phyloP scores from a whole-genome alignment of 2,888 invertebrate species.

The Geophilus truncorum region DNA sequence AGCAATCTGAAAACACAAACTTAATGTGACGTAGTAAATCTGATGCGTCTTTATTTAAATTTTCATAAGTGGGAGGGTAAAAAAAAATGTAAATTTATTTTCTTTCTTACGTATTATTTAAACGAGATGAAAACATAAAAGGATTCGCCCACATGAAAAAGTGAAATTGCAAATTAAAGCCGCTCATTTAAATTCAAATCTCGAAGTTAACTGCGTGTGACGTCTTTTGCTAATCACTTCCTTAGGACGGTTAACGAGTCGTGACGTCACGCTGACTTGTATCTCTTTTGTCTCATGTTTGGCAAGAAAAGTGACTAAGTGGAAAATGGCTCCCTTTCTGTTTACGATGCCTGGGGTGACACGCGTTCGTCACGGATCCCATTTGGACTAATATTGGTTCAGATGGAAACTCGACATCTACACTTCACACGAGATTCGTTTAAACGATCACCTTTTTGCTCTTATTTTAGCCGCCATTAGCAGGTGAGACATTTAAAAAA shows the following conservation, averaged over 20 bases:
- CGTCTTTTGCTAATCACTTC: slow-evolving; percentile 16
- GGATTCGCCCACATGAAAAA: not conserved
- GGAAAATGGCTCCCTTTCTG: slow-evolving; percentile 15
- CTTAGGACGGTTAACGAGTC: slow-evolving; percentile 15
- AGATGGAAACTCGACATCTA: slow-evolving; percentile 1
- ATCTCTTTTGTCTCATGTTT: slow-evolving; percentile 20
- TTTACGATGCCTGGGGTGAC: slow-evolving; percentile 20
- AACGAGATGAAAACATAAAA: not conserved
- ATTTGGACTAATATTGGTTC: slow-evolving; percentile 16
- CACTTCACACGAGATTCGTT: not conserved
- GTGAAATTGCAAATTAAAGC: not conserved
- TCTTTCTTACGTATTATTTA: not conserved
- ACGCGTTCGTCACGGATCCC: slow-evolving; percentile 20
- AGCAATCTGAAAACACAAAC: not conserved
- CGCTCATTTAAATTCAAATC: slow-evolving; percentile 6
- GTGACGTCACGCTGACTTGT: slow-evolving; percentile 20
- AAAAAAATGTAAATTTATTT: too few relatives aligned
- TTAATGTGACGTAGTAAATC: too few relatives aligned
- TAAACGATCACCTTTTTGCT: slow-evolving; percentile 14
- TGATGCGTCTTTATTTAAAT: too few relatives aligned
- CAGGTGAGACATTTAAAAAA: not conserved
- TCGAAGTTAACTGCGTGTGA: slow-evolving; percentile 9
- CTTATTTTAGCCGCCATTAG: not conserved
- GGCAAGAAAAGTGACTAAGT: slow-evolving; percentile 20
- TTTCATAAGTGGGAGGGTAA: too few relatives aligned